Conservation (phyloP, 2,797 vertebrate species). For the Steatocranus sp. region DNA sequence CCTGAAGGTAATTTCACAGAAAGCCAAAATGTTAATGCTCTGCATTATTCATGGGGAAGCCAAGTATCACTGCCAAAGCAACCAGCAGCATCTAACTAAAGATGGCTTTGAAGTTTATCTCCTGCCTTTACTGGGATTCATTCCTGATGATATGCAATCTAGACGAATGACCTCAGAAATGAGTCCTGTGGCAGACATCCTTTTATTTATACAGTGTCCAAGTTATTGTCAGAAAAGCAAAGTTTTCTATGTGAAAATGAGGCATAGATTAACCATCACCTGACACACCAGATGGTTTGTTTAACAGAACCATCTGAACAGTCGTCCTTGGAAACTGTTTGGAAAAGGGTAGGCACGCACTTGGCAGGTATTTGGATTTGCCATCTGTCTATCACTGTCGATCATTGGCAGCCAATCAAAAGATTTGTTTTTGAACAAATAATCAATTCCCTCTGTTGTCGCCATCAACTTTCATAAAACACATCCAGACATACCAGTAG, state of each 20-base stretch:
- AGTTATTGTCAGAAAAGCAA: neutral
- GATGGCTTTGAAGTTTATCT: neutral
- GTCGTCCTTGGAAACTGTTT: neutral
- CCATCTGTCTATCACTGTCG: neutral
- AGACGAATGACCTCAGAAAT: neutral
- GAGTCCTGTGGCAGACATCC: neutral
- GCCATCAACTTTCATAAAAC: neutral
- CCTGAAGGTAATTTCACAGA: constrained; percentile 1
- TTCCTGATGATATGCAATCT: neutral
- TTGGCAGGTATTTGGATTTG: neutral
- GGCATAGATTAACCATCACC: neutral
- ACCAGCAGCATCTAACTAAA: neutral
- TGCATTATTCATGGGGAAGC: constrained; percentile 27
- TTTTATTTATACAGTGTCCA: neutral
- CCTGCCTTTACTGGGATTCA: neutral
- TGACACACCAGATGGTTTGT: neutral
- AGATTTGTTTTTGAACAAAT: neutral
- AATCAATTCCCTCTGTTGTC: neutral
- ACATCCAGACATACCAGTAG: neutral
- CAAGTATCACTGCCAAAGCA: neutral
- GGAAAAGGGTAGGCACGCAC: neutral
- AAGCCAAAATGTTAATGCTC: constrained; percentile 4
- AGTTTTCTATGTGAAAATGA: neutral
- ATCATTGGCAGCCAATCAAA: neutral
- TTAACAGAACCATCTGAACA: neutral